Evolutionary conservation across 2,113 vertebrate species (phyloP), one percentile per base, ranked within the genome.

Genomic region (Leuciscus idus): DNA sequence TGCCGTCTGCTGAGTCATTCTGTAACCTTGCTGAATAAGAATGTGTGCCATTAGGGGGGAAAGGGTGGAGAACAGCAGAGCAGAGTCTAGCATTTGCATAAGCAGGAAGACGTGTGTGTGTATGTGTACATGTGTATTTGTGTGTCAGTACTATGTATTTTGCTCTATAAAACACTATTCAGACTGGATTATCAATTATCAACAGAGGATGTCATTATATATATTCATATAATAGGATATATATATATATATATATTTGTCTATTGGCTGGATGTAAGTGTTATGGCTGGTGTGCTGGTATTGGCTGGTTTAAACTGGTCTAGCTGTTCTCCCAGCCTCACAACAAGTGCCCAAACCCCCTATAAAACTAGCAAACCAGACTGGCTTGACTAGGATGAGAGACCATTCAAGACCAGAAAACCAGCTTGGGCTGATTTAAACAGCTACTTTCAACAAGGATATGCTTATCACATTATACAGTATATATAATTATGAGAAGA

Each of bases 31-130:
- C 87, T 84, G 77, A 90, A 50, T 73, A 59, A 59, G 30, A 83
- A 55, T 73, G 84, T 73, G 86, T 85, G 84, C 90, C 87, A 74
- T 73, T 52, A 19, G 7, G 50, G 66, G 33, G 39, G 62, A 48
- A 82, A 50, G 68, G 61, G 80, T 39, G 64, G 88, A 88, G 61
- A 84, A 89, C 77, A 88, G 77, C 36, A 89, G 61, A 84, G 77
- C 76, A 80, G 23, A 84, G 28, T 83, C 61, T 68, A 30, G 76
- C 77, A 64, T 84, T 66, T 74, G 74, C 52, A 57, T 23, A 55
- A 64, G 68, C 75, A 79, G 33, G 43, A 66, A 46, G 9, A 66
- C 79, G 30, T 26, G 43, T 52, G 17, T 2, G 28, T 82, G 3
- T 64, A 12, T 64, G 46, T 12, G 19, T 59, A 2, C 8, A 6